Base-by-base conservation (phyloP, 2,888 invertebrate genomes). In the Tipula vernalis region DNA sequence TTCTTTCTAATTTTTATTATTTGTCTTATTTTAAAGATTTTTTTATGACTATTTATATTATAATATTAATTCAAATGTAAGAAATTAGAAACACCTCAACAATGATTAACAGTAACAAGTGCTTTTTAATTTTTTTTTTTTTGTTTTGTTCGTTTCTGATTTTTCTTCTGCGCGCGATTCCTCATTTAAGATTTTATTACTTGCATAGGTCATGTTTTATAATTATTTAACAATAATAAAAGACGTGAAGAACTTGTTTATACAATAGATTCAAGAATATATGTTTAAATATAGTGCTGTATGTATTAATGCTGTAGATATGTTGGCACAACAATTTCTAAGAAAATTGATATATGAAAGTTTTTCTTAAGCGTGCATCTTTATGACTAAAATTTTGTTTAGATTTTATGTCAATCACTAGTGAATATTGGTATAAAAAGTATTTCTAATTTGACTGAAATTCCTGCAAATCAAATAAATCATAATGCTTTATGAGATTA, bases 41-140 rank as follows among this genome's bases (percentile, higher is more conserved):
- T 28, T 12, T 18, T 71, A 71, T 57, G 51, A 57, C 51, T 57
- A 57, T 57, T 71, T 71, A 71, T 71, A 28, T 28, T 12, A 71
- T 57, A 71, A 28, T 28, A 71, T 71, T 71, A 71, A 28, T 71
- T 71, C 71, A 71, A 71, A 71, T 71, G 28, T 71, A 71, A 71
- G 71, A 71, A 71, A 71, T 71, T 71, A 71, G 71, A 71, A 71
- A 71, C 71, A 71, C 71, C 71, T 71, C 71, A 71, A 71, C 71
- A 71, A 71, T 71, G 71, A 71, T 71, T 71, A 71, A 71, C 71
- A 71, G 71, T 71, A 71, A 71, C 71, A 71, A 71, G 71, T 71
- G 71, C 28, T 71, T 71, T 71, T 28, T 28, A 28, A 28, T 28
- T 28, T 28, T 0, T 28, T 28, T 28, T 71, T 28, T 1, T 28